Evolutionary conservation across 2,113 vertebrate genomes (phyloP).

Genomic region (Urocitellus parryii): DNA sequence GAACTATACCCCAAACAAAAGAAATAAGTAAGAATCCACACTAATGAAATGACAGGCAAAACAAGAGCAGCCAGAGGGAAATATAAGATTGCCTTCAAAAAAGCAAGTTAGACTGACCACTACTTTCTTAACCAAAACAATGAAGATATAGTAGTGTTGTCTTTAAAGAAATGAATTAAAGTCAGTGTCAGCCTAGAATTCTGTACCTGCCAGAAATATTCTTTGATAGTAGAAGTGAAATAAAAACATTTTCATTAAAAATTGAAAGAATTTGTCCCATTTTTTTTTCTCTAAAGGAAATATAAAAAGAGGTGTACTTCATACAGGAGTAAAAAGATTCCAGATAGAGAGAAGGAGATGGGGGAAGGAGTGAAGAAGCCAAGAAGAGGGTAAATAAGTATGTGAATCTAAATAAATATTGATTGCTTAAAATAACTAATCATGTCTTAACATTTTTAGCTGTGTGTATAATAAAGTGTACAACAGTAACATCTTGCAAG

Average conservation of each 20-base stretch:
- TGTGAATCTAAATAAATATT: conserved; percentile 31
- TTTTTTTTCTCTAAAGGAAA: conserved; percentile 40
- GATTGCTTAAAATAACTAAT: not conserved
- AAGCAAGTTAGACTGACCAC: not conserved
- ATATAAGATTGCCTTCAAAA: conserved; percentile 35
- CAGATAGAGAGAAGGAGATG: not conserved
- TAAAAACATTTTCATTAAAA: conserved; percentile 36
- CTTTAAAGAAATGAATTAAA: conserved; percentile 25
- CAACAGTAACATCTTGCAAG: not conserved
- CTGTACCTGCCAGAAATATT: not conserved
- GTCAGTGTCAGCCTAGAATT: conserved; percentile 35
- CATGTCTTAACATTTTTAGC: not conserved
- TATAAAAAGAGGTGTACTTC: not conserved
- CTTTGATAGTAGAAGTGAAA: conserved; percentile 31
- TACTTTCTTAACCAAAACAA: conserved; percentile 24
- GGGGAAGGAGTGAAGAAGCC: not conserved
- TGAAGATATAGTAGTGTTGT: not conserved
- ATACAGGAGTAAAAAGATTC: conserved; percentile 44
- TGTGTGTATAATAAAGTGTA: conserved; percentile 9
- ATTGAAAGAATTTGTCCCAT: conserved; percentile 20
- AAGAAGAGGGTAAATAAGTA: conserved; percentile 6
- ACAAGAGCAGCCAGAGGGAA: conserved; percentile 18
- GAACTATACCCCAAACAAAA: not conserved
- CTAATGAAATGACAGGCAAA: not conserved
- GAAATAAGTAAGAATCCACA: conserved; percentile 23